Conservation (phyloP, 1,140 invertebrate genomes). For the Zaprionus africanus region DNA sequence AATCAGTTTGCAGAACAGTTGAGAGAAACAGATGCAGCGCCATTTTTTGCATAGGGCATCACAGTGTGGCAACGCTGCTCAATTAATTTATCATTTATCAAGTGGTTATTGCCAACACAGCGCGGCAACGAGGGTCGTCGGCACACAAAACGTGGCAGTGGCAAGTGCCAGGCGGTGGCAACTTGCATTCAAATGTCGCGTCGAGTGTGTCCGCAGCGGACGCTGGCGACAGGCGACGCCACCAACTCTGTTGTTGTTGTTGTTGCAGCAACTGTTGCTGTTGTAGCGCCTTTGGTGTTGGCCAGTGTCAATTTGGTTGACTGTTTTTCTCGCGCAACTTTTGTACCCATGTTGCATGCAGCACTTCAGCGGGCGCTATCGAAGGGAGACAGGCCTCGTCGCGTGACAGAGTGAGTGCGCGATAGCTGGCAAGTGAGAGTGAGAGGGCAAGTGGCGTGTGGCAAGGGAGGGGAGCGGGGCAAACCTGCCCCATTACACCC, state of each 20-base stretch:
- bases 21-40: slow-evolving; percentile 12
- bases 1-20: slow-evolving; percentile 12
- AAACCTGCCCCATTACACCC: slow-evolving; percentile 50
- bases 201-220: slow-evolving; percentile 57
- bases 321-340: slow-evolving; percentile 51
- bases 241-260: slow-evolving; percentile 52
- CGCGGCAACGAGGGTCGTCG: slow-evolving; percentile 5
- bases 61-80: slow-evolving; percentile 62
- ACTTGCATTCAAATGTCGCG: slow-evolving; percentile 55
- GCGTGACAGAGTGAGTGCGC: not conserved
- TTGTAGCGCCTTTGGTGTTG: slow-evolving; percentile 39
- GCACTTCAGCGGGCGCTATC: slow-evolving; percentile 31
- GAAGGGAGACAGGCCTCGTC: not conserved
- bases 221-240: slow-evolving; percentile 29
- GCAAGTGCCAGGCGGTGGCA: slow-evolving; percentile 49
- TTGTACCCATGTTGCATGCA: slow-evolving; percentile 53
- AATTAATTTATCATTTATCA: slow-evolving; percentile 82
- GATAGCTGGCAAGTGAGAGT: not conserved
- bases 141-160: slow-evolving; percentile 44
- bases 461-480: not conserved
- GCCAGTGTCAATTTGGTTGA: slow-evolving; percentile 54
- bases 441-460: not conserved
- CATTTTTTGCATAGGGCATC: slow-evolving; percentile 39
- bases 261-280: slow-evolving; percentile 31
- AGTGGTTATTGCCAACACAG: slow-evolving; percentile 66